Evolutionary conservation across 2,113 vertebrate genomes (phyloP).

Genomic region (Sardina pilchardus): DNA sequence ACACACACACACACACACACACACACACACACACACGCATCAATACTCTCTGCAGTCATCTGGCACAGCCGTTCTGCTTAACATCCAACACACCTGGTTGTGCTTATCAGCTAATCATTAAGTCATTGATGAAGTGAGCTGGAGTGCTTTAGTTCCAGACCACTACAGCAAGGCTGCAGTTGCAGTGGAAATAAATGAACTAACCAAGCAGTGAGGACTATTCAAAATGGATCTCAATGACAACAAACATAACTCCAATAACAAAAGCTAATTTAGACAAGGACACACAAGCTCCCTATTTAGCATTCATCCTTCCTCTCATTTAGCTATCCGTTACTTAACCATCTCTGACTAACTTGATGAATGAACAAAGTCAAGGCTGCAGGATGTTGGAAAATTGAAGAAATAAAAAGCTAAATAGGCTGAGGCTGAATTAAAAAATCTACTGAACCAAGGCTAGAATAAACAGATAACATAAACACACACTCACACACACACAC

Average conservation of each 20-base stretch:
- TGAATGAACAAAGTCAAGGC: neutral
- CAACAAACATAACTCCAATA: neutral
- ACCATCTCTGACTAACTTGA: neutral
- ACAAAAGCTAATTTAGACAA: neutral
- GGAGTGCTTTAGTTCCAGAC: neutral
- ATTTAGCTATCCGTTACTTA: neutral
- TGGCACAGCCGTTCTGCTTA: neutral
- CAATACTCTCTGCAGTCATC: neutral
- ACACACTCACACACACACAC: neutral
- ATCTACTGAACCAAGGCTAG: too few species aligned
- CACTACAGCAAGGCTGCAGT: neutral
- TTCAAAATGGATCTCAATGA: neutral
- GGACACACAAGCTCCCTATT: neutral
- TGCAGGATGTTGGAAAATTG: too few species aligned
- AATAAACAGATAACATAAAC: neutral
- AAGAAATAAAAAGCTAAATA: too few species aligned
- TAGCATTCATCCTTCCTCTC: neutral
- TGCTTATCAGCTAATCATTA: neutral
- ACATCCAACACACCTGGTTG: neutral
- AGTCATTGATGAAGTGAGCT: neutral
- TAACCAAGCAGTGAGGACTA: neutral
- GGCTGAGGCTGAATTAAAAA: too few species aligned
- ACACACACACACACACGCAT: slow-evolving; percentile 11
- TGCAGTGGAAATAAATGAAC: neutral
- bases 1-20: slow-evolving; percentile 13